Percentiles rank a stretch among this genome's conserved stretches.
Conservation (phyloP, 2,113 vertebrate species). For the Petrocephalus zakoni region DNA sequence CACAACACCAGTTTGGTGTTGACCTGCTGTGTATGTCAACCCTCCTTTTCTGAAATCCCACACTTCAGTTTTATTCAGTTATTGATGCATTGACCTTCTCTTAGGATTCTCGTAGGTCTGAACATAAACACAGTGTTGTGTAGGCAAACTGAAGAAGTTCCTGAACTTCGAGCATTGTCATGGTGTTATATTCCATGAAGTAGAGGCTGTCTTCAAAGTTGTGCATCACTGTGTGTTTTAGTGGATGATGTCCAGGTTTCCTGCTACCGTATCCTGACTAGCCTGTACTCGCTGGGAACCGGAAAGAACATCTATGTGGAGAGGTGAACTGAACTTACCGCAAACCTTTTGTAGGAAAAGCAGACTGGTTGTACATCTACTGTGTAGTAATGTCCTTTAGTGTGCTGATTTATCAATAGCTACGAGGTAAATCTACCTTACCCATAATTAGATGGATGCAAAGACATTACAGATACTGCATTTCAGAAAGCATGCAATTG, state of each 20-base stretch:
- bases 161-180: background rate
- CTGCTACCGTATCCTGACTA: slow-evolving; percentile 90
- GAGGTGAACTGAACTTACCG: slow-evolving; percentile 64
- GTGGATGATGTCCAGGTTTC: slow-evolving; percentile 95
- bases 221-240: slow-evolving; percentile 48
- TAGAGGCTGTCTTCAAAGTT: background rate
- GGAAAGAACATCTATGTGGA: slow-evolving; percentile 99
- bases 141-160: background rate
- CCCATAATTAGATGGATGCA: background rate
- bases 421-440: background rate
- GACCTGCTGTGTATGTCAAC: slow-evolving; percentile 86
- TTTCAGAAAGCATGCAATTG: background rate
- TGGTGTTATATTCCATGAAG: background rate
- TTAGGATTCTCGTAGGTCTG: background rate
- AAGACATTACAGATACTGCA: background rate
- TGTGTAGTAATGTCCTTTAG: background rate
- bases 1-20: slow-evolving; percentile 86
- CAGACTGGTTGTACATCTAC: background rate
- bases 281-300: slow-evolving; percentile 89
- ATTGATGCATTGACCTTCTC: background rate
- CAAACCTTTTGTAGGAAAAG: background rate
- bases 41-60: background rate
- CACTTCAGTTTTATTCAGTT: background rate
- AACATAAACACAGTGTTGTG: background rate
- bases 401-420: background rate